Evolutionary conservation across 1,140 invertebrate genomes (phyloP), one percentile per base, ranked within the genome.

Genomic region (Aphaenogaster floridana): DNA sequence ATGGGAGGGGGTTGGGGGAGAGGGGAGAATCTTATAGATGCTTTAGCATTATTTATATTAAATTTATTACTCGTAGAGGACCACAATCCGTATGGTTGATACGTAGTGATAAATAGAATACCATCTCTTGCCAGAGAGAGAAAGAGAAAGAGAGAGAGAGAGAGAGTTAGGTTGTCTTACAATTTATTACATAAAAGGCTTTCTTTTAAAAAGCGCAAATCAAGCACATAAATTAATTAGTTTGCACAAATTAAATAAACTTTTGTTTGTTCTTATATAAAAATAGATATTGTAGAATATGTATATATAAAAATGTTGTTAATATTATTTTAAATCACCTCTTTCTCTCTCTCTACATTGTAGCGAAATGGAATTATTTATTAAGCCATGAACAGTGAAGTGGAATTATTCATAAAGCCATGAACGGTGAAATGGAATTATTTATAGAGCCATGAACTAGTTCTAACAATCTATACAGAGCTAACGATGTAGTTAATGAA

Each of bases 361-460:
- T 11, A 68, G 7, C 13, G 15, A 34, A 28, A 45, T 28, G 7
- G 6, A 48, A 72, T 28, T 59, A 45, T 59, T 54, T 64, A 13
- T n/a, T 48, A 15, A 63, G 8, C 7, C 17, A 78, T 42, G 39
- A 66, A 39, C 57, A 36, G 11, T 4, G 21, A 64, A 28, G 17
- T 36, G 36, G 34, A 66, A 50, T 59, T 39, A 52, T 79, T 66
- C n/a, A 42, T 52, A 52, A 28, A 79, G n/a, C 21, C 13, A 52
- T 69, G 36, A 69, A 50, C 34, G 13, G 57, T 11, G 42, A 64
- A 42, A 66, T 39, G 36, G n/a, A 66, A 66, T 59, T 66, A 80
- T 80, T 66, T 66, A 17, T 59, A 59, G 3, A 74, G 28, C n/a
- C 2, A 61, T 61, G 13, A 76, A 76, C 28, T 48, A 45, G 11